A percentile compares a stretch with the other conserved stretches of the same genome.
phyloP scores from a whole-genome alignment of 1,140 invertebrate genomes.

The Rhopalosiphum maidis region DNA sequence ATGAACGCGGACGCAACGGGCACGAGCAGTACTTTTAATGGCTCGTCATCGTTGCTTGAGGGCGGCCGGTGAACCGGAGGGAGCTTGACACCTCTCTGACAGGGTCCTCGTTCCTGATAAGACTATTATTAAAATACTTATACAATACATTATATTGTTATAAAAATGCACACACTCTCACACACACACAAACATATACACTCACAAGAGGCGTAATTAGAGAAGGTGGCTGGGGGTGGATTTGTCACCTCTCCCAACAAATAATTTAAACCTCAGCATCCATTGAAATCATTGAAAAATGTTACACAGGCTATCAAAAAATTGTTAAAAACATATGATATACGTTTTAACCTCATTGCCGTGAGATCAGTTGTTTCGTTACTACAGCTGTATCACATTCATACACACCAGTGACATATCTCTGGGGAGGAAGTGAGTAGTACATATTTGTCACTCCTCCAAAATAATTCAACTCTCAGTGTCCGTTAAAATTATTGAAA shows the following conservation, averaged over 20 bases:
- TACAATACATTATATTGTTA: constrained; percentile 16
- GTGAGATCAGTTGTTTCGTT: not conserved
- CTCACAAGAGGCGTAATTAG: not conserved
- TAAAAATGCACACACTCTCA: not conserved
- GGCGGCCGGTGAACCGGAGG: constrained; percentile 2
- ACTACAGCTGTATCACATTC: not conserved
- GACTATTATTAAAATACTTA: constrained; percentile 29
- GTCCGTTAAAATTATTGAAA: not conserved
- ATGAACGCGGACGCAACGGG: not conserved
- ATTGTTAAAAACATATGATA: not conserved
- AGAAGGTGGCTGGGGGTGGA: not conserved
- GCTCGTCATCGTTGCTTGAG: not conserved
- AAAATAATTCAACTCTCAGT: not conserved
- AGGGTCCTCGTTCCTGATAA: constrained; percentile 30
- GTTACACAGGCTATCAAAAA: not conserved
- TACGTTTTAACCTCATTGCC: not conserved
- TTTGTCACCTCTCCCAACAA: not conserved
- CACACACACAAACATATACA: not conserved
- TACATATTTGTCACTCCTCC: not conserved
- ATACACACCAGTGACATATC: not conserved
- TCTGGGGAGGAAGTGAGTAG: no score
- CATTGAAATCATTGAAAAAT: not conserved
- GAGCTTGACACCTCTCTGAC: constrained; percentile 26
- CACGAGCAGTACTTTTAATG: not conserved
- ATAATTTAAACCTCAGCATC: not conserved